Conservation (phyloP, 1,140 invertebrate genomes). For the Drosophila sp. region DNA sequence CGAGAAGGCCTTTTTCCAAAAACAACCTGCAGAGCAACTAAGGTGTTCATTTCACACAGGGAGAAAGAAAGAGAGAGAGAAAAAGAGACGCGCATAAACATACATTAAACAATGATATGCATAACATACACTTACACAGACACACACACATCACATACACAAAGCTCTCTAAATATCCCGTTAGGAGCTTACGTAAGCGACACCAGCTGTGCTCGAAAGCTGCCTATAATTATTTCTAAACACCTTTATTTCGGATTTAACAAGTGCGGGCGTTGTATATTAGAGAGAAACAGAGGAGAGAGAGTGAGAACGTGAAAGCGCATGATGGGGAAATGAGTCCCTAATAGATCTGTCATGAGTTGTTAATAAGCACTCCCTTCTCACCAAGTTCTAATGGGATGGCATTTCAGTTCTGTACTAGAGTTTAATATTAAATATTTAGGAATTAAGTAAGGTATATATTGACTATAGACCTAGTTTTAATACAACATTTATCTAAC, state of each 20-base stretch:
- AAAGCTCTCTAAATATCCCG: conserved; percentile 71
- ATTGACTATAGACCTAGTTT: too few relatives aligned
- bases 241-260: conserved; percentile 37
- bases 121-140: conserved; percentile 43
- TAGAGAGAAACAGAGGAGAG: background rate
- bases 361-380: conserved; percentile 6
- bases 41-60: conserved; percentile 71
- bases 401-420: too few relatives aligned
- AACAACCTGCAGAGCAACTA: background rate
- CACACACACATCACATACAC: conserved; percentile 1
- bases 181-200: conserved; percentile 77
- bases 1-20: background rate
- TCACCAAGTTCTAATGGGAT: background rate
- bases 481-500: too few relatives aligned
- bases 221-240: conserved; percentile 49
- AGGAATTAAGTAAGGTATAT: too few relatives aligned
- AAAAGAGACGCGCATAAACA: conserved; percentile 71
- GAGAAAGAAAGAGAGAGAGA: too few relatives aligned
- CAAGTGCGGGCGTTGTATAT: background rate
- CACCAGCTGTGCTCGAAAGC: conserved; percentile 44
- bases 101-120: conserved; percentile 72
- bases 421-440: too few relatives aligned
- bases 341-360: conserved; percentile 25
- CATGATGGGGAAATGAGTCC: conserved; percentile 6
- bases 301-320: background rate